Conservation (phyloP, 2,888 invertebrate genomes). For the Latrodectus elegans region DNA sequence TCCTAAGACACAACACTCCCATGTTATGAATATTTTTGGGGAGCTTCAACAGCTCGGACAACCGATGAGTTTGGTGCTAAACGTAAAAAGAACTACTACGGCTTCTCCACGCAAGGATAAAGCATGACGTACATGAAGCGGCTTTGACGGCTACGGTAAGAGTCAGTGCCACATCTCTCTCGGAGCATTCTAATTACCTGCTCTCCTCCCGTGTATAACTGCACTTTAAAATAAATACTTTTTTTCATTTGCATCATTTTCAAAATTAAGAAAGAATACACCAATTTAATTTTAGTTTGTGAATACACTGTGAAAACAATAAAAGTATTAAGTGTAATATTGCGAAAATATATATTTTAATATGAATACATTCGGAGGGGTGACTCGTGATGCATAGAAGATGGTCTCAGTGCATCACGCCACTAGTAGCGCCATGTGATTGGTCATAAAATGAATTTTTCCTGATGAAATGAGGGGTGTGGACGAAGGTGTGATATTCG, state of each 20-base stretch:
- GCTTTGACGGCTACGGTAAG: neutral
- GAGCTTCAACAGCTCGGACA: constrained; percentile 31
- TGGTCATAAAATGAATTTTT: constrained; percentile 30
- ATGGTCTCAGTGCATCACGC: constrained; percentile 56
- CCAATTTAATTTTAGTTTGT: no score
- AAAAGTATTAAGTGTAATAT: no score
- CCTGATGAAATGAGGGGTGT: constrained; percentile 21
- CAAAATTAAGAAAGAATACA: no score
- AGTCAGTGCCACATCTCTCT: constrained; percentile 55
- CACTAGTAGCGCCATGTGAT: constrained; percentile 40
- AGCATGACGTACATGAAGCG: neutral
- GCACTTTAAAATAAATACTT: neutral
- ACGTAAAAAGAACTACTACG: neutral
- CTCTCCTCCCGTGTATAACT: neutral
- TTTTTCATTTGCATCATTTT: no score
- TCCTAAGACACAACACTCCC: constrained; percentile 38
- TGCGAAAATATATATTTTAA: neutral
- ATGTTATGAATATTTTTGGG: constrained; percentile 12
- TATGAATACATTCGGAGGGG: neutral
- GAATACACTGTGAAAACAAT: no score
- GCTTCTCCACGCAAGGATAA: neutral
- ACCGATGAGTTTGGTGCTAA: neutral
- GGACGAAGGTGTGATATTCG: constrained; percentile 59
- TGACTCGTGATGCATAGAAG: neutral
- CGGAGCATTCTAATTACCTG: constrained; percentile 13